These are phyloP conservation scores for Coracopsis vasa DNA, from an alignment of 2,113 vertebrate species.

Conservation along the genomic window DNA sequence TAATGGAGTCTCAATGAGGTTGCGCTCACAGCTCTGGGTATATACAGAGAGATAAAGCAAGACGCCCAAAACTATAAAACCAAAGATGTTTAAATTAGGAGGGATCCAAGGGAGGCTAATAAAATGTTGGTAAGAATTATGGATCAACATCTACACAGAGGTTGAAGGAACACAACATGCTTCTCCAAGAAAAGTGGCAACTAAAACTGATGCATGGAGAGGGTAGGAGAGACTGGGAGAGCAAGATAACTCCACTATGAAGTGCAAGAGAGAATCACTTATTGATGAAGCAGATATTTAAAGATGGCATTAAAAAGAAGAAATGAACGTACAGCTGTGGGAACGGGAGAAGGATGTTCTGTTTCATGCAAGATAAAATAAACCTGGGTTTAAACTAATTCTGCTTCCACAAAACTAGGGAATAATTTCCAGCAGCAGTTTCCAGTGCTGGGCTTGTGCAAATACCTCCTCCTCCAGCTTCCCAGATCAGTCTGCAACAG, in stretches of 20 bases:
- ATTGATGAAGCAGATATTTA: background rate
- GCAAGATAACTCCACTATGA: background rate
- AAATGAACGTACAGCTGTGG: background rate
- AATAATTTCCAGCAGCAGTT: background rate
- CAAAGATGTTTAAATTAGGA: background rate
- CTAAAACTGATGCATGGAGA: background rate
- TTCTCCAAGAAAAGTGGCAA: background rate
- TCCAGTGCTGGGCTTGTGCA: background rate
- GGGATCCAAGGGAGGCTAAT: background rate
- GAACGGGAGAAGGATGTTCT: background rate
- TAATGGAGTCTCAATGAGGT: background rate
- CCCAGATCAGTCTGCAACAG: background rate
- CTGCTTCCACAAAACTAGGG: background rate
- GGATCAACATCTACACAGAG: background rate
- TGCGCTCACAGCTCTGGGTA: background rate
- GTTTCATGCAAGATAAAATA: background rate
- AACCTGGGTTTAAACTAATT: background rate
- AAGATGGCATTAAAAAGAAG: background rate
- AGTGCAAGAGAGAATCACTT: background rate
- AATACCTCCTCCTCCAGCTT: background rate
- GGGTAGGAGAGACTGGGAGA: background rate
- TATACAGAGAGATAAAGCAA: background rate
- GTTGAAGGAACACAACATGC: background rate
- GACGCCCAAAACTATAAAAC: background rate
- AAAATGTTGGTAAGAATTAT: background rate